These are phyloP conservation scores for Sinocyclocheilus grahami DNA, from an alignment of 2,113 vertebrate genomes.

Conservation along the genomic window DNA sequence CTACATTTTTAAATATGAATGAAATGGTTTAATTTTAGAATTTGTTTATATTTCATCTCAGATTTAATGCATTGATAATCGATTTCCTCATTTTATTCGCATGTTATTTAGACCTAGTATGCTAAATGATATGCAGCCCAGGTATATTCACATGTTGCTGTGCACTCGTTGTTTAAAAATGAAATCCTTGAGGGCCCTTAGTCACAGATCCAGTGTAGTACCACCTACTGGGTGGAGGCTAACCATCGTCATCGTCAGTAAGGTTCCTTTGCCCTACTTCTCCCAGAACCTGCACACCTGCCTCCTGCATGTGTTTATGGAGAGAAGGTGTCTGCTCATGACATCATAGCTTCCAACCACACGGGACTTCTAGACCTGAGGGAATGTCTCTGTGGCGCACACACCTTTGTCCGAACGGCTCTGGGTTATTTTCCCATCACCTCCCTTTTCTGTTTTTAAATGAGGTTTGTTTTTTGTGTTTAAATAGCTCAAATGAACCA, in stretches of 20 bases:
- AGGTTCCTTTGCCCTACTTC: not conserved
- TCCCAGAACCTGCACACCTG: conserved; percentile 18
- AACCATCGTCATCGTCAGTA: not conserved
- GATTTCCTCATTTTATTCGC: too few species aligned
- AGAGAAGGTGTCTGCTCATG: conserved; percentile 1
- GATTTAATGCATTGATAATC: too few species aligned
- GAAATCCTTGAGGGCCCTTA: too few species aligned
- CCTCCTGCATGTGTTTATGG: not conserved
- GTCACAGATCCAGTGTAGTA: too few species aligned
- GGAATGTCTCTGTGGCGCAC: conserved; percentile 15
- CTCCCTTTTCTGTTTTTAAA: not conserved
- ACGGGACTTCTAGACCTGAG: conserved; percentile 20
- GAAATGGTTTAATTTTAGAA: too few species aligned
- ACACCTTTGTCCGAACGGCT: conserved; percentile 9
- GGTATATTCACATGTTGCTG: too few species aligned
- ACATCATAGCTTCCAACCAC: conserved; percentile 32
- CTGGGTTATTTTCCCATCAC: not conserved
- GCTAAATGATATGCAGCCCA: too few species aligned
- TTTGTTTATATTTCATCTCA: too few species aligned
- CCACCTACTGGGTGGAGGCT: too few species aligned
- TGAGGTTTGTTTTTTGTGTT: not conserved
- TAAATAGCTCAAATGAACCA: not conserved
- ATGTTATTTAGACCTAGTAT: too few species aligned
- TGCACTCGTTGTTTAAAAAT: too few species aligned
- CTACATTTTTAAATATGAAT: too few species aligned